These are phyloP conservation scores for Ligdia adustata DNA, from an alignment of 2,888 invertebrate genomes.

Conservation along the genomic window DNA sequence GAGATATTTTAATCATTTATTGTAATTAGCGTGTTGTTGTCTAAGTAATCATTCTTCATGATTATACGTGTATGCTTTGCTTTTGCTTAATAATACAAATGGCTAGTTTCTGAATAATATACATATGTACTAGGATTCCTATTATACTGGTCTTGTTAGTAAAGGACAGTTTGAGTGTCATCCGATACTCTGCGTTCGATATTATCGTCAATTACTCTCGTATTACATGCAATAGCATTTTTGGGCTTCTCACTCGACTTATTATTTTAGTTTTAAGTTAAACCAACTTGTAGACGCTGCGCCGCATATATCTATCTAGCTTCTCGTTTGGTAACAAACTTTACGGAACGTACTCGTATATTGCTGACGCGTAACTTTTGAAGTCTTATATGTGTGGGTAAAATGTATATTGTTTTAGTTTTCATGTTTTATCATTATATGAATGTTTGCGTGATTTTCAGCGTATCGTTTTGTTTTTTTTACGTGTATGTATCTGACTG, in stretches of 20 bases:
- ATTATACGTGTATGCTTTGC: too few relatives aligned
- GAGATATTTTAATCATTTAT: not conserved
- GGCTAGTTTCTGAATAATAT: too few relatives aligned
- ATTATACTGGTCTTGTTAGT: not conserved
- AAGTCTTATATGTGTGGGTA: too few relatives aligned
- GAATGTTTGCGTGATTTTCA: too few relatives aligned
- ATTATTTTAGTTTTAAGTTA: constrained; percentile 23
- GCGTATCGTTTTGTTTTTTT: too few relatives aligned
- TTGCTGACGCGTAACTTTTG: too few relatives aligned
- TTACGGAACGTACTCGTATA: constrained; percentile 31
- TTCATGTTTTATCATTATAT: too few relatives aligned
- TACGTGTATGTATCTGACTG: too few relatives aligned
- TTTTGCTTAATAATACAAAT: too few relatives aligned
- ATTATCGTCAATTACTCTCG: constrained; percentile 47
- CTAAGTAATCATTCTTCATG: too few relatives aligned
- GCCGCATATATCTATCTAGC: constrained; percentile 29
- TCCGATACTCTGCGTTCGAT: constrained; percentile 49
- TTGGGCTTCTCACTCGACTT: constrained; percentile 41
- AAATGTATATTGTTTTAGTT: too few relatives aligned
- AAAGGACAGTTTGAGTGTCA: constrained; percentile 39
- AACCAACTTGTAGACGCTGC: constrained; percentile 14
- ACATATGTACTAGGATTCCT: not conserved
- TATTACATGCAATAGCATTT: constrained; percentile 42
- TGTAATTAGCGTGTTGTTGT: not conserved
- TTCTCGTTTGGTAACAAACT: constrained; percentile 38